phyloP scores from a whole-genome alignment of 2,888 invertebrate genomes.

The Tenthredo amoena region DNA sequence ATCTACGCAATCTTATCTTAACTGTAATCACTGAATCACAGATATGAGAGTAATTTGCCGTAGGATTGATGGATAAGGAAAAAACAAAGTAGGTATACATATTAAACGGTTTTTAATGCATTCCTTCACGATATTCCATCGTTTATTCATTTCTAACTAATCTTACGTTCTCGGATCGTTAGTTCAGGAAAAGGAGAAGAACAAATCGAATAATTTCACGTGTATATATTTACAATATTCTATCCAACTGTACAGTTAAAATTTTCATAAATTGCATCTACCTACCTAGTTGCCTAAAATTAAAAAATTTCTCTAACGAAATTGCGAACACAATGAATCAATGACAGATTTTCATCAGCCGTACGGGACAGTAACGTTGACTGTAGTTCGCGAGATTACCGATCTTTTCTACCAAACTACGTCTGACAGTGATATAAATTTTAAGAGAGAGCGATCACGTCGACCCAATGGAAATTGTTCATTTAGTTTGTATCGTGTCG shows the following conservation, averaged over 20 bases:
- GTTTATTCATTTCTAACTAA: not conserved
- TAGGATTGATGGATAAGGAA: not conserved
- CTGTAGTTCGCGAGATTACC: not conserved
- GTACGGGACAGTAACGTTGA: not conserved
- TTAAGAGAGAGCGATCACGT: not conserved
- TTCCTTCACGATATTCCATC: not conserved
- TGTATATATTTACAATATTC: not conserved
- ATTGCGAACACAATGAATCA: not conserved
- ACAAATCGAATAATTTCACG: not conserved
- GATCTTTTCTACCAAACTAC: not conserved
- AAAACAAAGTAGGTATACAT: not conserved
- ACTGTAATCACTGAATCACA: not conserved
- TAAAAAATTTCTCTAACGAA: not conserved
- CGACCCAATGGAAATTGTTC: not conserved
- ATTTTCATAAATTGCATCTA: not conserved
- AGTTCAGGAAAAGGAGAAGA: not conserved
- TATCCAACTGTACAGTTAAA: not conserved
- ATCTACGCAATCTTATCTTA: not conserved
- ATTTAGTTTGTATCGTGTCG: not conserved
- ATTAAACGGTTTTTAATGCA: not conserved
- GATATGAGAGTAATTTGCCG: not conserved
- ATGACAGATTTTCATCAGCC: not conserved
- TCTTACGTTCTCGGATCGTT: too few species aligned
- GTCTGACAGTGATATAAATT: not conserved
- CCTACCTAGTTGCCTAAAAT: not conserved